These are phyloP conservation scores for Exaiptasia diaphana DNA, from an alignment of 64 coral and sea anemone species.

Conservation along the genomic window DNA sequence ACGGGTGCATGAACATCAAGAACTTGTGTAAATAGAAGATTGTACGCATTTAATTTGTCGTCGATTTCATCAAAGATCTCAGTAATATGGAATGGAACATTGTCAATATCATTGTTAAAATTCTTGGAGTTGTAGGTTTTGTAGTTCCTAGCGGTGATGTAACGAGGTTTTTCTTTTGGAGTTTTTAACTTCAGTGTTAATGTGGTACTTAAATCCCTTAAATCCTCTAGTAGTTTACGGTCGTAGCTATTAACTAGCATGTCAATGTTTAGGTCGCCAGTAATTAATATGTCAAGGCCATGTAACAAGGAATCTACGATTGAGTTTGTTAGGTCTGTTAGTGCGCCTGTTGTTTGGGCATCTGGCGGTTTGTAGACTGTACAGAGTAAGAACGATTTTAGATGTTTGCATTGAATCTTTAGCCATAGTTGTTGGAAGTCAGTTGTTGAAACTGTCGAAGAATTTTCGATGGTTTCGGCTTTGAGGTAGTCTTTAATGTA, in stretches of 20 bases:
- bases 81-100: slow-evolving; percentile 1
- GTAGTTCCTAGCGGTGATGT: slow-evolving; percentile 32
- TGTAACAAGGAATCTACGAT: slow-evolving; percentile 20
- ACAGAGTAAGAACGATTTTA: slow-evolving; percentile 12
- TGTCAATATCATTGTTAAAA: slow-evolving; percentile 16
- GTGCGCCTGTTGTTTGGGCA: slow-evolving; percentile 1
- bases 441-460: not conserved
- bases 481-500: slow-evolving; percentile 36
- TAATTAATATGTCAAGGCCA: slow-evolving; percentile 23
- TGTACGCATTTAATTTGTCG: not conserved
- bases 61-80: slow-evolving; percentile 7
- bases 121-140: slow-evolving; percentile 15
- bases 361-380: slow-evolving; percentile 29
- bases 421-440: slow-evolving; percentile 56
- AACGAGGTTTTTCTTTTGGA: slow-evolving; percentile 27
- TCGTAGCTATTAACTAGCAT: not conserved
- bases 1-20: slow-evolving; percentile 16
- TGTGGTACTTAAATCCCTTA: not conserved
- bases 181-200: slow-evolving; percentile 55
- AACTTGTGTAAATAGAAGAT: not conserved
- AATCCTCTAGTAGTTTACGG: not conserved
- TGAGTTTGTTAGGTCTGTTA: slow-evolving; percentile 17
- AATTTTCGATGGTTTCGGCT: not conserved
- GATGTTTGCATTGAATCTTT: slow-evolving; percentile 30
- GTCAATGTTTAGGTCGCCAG: not conserved